A percentile compares a stretch with the other conserved stretches of the same genome.
phyloP scores from a whole-genome alignment of 2,113 vertebrate genomes.

The Madoqua kirkii region DNA sequence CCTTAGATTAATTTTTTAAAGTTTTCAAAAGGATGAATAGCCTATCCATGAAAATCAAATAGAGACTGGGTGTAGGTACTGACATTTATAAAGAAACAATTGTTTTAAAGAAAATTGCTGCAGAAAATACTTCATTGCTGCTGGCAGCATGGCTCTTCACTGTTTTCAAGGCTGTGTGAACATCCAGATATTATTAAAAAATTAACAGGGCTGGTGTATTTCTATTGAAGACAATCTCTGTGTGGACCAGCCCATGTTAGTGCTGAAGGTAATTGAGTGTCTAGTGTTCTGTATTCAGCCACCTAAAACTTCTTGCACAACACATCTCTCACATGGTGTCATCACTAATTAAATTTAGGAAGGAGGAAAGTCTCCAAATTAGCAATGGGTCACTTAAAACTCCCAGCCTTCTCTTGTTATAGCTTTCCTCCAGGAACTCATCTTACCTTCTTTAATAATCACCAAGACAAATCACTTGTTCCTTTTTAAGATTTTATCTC shows the following conservation, averaged over 20 bases:
- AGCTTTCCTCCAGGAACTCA: slow-evolving; percentile 57
- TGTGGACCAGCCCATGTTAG: slow-evolving; percentile 55
- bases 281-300: slow-evolving; percentile 56
- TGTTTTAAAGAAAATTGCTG: neutral
- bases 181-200: slow-evolving; percentile 21
- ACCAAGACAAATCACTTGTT: slow-evolving; percentile 68
- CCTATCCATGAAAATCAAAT: neutral
- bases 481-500: slow-evolving; percentile 75
- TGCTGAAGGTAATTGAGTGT: slow-evolving; percentile 61
- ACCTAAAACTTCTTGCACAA: slow-evolving; percentile 50
- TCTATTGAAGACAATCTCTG: slow-evolving; percentile 4
- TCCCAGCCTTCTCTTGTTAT: slow-evolving; percentile 74
- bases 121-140: neutral
- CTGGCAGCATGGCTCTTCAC: neutral
- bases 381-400: slow-evolving; percentile 67
- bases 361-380: slow-evolving; percentile 74
- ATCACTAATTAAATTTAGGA: slow-evolving; percentile 75
- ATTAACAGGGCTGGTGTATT: neutral
- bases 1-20: neutral
- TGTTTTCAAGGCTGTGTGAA: neutral
- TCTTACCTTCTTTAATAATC: slow-evolving; percentile 72
- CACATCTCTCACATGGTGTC: slow-evolving; percentile 54
- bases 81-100: neutral
- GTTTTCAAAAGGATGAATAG: neutral
- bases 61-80: neutral